Conservation (phyloP, 2,888 invertebrate species). For the Lasioglossum leucozonium region DNA sequence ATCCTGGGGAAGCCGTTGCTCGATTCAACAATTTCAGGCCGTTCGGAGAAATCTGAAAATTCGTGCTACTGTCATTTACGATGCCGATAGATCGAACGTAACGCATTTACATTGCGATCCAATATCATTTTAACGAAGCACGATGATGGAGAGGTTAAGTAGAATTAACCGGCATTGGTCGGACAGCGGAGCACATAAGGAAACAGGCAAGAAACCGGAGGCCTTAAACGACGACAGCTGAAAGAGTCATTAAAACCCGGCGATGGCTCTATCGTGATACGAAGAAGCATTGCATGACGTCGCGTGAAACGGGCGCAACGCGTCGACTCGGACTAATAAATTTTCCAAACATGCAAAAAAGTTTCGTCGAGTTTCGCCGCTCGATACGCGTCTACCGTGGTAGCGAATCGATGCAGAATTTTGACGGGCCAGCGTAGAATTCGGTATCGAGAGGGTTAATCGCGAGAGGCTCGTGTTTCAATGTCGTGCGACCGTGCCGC, state of each 20-base stretch:
- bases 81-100: no score
- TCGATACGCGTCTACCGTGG: background rate
- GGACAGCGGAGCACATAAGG: background rate
- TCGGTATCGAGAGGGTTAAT: slow-evolving; percentile 1
- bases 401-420: background rate
- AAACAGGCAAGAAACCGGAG: background rate
- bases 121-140: background rate
- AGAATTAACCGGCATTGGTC: background rate
- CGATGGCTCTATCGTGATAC: background rate
- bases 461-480: slow-evolving; percentile 4
- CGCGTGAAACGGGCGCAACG: background rate
- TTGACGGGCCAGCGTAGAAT: background rate
- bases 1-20: background rate
- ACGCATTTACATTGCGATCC: no score
- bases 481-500: slow-evolving; percentile 1
- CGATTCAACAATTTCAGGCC: background rate
- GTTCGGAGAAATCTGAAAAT: background rate
- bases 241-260: background rate
- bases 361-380: background rate
- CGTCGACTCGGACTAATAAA: background rate
- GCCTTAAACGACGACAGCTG: background rate
- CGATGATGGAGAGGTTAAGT: background rate
- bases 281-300: background rate
- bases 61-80: background rate
- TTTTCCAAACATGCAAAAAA: background rate